Evolutionary conservation across 2,888 invertebrate genomes (phyloP).

Genomic region (Athalia cordata): DNA sequence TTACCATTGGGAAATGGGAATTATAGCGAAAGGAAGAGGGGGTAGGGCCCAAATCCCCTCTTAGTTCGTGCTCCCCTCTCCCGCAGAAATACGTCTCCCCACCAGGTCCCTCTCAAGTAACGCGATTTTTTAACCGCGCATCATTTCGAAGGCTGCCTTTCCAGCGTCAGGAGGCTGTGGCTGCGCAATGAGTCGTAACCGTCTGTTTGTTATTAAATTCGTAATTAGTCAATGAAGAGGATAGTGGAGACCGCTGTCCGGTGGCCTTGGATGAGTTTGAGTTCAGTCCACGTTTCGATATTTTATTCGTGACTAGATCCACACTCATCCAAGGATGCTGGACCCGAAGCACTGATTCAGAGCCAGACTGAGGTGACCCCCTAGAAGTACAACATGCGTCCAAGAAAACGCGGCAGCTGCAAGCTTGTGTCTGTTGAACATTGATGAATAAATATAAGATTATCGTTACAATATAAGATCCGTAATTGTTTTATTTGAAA

Average conservation of each 20-base stretch:
- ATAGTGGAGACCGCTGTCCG: constrained; percentile 49
- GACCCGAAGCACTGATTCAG: constrained; percentile 57
- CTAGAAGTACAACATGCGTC: constrained; percentile 30
- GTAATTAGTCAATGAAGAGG: constrained; percentile 12
- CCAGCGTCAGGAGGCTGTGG: constrained; percentile 43
- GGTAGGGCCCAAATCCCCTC: constrained; percentile 41
- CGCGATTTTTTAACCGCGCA: constrained; percentile 51
- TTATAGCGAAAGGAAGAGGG: constrained; percentile 28
- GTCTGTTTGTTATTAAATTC: constrained; percentile 32
- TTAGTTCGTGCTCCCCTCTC: constrained; percentile 12
- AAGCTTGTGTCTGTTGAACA: background rate
- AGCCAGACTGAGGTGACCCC: constrained; percentile 23
- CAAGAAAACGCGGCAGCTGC: background rate
- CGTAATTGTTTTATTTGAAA: background rate
- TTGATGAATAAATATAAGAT: constrained; percentile 8
- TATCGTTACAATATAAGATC: background rate
- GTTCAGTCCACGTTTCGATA: constrained; percentile 82
- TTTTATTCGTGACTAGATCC: constrained; percentile 84
- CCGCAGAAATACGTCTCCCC: constrained; percentile 13
- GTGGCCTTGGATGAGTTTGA: constrained; percentile 81
- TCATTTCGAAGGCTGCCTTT: constrained; percentile 52
- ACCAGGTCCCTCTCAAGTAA: constrained; percentile 32
- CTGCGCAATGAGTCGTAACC: constrained; percentile 35
- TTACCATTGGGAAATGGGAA: background rate
- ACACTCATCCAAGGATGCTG: constrained; percentile 85